Evolutionary conservation across 1,140 invertebrate species (phyloP), one percentile per base, ranked within the genome.

Genomic region (Drosophila watanabei): DNA sequence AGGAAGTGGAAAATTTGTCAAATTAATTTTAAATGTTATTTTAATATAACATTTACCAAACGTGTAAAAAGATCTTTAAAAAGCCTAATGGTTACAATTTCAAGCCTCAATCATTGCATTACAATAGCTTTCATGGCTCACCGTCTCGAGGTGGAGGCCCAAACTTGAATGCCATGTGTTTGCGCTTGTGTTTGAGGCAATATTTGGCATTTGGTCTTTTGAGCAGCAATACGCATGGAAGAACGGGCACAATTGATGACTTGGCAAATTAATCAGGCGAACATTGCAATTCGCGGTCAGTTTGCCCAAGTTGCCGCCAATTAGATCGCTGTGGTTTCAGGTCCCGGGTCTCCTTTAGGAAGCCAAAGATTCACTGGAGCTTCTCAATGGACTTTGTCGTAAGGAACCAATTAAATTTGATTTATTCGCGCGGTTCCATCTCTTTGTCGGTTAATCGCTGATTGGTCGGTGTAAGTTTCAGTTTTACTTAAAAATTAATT

Each of bases 401-500:
- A 16, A 41, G n/a, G 30, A 18, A 13, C 11, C 71, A 75, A 75
- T 75, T 75, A 73, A 61, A 63, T 32, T 48, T 32, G 58, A 37
- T 52, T 69, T 66, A 66, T 65, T 49, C 62, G 13, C 24, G 18
- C 16, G 56, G 70, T 20, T 46, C 62, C n/a, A 13, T 37, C 60
- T 61, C 49, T 49, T 71, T 75, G 46, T 49, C 41, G 56, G 54
- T 68, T 45, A 32, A 43, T 59, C 54, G 32, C 58, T 57, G 43
- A 70, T 66, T 54, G 61, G 54, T 39, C 54, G 45, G 70, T 71
- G 70, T 79, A 79, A 87, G 75, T 87, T 79, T 70, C 69, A 43
- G 70, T 66, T 79, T 86, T 81, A 86, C 64, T 80, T 77, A 80
- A 77, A 83, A 84, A 88, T 88, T 80, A 88, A 80, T 83, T 87